Evolutionary conservation across 2,888 invertebrate species (phyloP).

Genomic region (Zygaena filipendulae): DNA sequence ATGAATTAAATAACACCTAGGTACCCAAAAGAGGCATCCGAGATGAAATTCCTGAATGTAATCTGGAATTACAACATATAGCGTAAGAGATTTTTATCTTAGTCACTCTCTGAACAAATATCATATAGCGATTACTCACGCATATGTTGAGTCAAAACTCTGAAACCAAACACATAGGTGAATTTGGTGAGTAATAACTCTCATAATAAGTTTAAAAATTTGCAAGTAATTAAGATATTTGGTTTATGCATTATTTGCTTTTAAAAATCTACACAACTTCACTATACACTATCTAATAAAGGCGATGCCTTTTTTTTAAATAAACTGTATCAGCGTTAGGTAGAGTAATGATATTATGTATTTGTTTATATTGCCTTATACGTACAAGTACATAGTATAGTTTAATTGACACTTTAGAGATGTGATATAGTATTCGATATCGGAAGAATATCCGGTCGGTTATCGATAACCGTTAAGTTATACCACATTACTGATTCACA

Average conservation of each 20-base stretch:
- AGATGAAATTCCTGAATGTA: not conserved
- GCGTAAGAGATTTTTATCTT: constrained; percentile 31
- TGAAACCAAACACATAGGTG: constrained; percentile 37
- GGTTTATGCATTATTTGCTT: too few species aligned
- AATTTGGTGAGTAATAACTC: constrained; percentile 39
- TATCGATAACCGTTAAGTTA: constrained; percentile 41
- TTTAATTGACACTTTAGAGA: too few species aligned
- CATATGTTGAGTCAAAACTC: constrained; percentile 50
- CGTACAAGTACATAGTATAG: too few species aligned
- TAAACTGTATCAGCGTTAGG: too few species aligned
- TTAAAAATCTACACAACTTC: too few species aligned
- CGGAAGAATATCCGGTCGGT: constrained; percentile 31
- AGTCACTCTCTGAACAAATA: constrained; percentile 40
- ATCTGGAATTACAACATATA: constrained; percentile 17
- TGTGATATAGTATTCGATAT: constrained; percentile 20
- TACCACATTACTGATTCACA: constrained; percentile 57
- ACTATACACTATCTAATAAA: too few species aligned
- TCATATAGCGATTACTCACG: constrained; percentile 48
- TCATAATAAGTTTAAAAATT: too few species aligned
- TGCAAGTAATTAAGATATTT: too few species aligned
- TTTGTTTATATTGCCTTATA: too few species aligned
- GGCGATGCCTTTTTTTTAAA: too few species aligned
- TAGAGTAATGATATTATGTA: too few species aligned
- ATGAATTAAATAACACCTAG: too few species aligned
- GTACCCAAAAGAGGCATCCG: constrained; percentile 1